Evolutionary conservation across 2,888 invertebrate species (phyloP).

Genomic region (Cerastoderma edule): DNA sequence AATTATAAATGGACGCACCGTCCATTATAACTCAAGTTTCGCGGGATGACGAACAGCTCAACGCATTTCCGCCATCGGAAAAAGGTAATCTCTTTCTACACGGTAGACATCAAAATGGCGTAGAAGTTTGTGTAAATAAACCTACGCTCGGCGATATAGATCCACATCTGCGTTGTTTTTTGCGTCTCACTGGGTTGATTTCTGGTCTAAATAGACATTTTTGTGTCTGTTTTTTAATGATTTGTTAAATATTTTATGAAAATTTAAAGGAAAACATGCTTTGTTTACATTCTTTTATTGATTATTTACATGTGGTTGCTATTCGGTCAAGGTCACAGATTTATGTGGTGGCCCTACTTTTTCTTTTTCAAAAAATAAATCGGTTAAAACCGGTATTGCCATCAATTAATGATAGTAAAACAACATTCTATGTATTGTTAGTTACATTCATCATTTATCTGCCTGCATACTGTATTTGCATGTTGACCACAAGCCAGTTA

Average conservation of each 20-base stretch:
- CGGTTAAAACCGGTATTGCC: constrained; percentile 7
- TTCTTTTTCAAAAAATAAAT: constrained; percentile 19
- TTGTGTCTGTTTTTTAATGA: too few relatives aligned
- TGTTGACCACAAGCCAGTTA: too few relatives aligned
- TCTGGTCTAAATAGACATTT: too few relatives aligned
- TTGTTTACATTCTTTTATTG: constrained; percentile 30
- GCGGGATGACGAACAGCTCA: constrained; percentile 98
- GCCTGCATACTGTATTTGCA: too few relatives aligned
- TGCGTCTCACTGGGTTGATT: too few relatives aligned
- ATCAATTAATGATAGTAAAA: too few relatives aligned
- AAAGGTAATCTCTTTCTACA: constrained; percentile 89
- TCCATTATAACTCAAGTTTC: constrained; percentile 99
- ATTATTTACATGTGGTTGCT: constrained; percentile 58
- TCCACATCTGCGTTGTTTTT: constrained; percentile 46
- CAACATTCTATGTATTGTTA: too few relatives aligned
- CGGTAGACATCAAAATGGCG: constrained; percentile 73
- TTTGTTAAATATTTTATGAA: too few relatives aligned
- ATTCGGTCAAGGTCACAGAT: constrained; percentile 48
- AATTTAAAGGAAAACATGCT: background rate
- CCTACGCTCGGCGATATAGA: constrained; percentile 59
- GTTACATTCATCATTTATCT: too few relatives aligned
- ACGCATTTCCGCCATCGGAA: constrained; percentile 93
- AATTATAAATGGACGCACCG: constrained; percentile 92
- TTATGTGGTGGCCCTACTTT: constrained; percentile 19
- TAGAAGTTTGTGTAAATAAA: constrained; percentile 42